phyloP scores from a whole-genome alignment of 37 sponge, comb jelly and placozoan species.

The Eunapius fragilis region DNA sequence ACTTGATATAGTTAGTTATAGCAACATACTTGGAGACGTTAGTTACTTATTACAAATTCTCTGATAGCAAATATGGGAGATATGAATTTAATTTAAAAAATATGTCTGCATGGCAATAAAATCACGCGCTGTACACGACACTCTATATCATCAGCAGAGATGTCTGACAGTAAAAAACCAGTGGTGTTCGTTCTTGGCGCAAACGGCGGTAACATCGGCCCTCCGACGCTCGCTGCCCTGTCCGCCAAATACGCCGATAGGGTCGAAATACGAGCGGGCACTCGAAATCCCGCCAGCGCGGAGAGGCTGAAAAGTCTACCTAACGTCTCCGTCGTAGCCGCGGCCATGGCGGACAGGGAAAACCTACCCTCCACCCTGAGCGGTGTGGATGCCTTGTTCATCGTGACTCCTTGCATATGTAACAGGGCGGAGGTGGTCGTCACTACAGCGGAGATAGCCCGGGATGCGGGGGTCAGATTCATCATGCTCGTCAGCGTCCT shows the following conservation, averaged over 20 bases:
- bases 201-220: constrained; percentile 53
- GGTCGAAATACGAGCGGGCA: constrained; percentile 67
- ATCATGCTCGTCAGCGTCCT: constrained; percentile 36
- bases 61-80: no score
- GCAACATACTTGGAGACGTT: no score
- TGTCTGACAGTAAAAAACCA: no score
- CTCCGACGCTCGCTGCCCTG: constrained; percentile 45
- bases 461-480: constrained; percentile 64
- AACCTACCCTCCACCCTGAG: constrained; percentile 17
- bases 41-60: no score
- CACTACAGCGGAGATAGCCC: constrained; percentile 50
- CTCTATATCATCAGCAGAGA: no score
- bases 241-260: constrained; percentile 34
- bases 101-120: no score
- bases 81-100: no score
- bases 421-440: constrained; percentile 49
- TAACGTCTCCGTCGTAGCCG: constrained; percentile 49
- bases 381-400: constrained; percentile 71
- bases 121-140: no score
- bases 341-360: constrained; percentile 31
- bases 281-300: not conserved
- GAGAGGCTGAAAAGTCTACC: constrained; percentile 15
- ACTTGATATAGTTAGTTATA: no score
- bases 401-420: constrained; percentile 51
- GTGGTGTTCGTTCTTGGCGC: constrained; percentile 71